A percentile compares a stretch with the other conserved stretches of the same genome.
Conservation (phyloP, 2,113 vertebrate species). For the Phycodurus eques region DNA sequence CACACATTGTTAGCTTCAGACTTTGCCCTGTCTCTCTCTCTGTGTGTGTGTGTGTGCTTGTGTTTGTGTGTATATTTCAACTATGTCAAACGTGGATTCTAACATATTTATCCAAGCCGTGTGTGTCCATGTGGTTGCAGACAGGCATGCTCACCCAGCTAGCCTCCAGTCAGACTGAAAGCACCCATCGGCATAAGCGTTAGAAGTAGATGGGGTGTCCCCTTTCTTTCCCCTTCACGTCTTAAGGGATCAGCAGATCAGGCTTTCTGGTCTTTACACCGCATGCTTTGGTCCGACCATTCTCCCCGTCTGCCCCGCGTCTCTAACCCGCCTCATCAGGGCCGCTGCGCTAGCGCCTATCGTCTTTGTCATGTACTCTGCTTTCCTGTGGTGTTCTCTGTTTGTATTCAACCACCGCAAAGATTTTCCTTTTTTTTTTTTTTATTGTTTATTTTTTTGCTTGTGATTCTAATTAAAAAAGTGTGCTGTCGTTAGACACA, state of each 20-base stretch:
- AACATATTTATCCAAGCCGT: slow-evolving; percentile 49
- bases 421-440: slow-evolving; percentile 68
- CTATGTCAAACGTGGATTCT: slow-evolving; percentile 47
- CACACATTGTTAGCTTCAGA: slow-evolving; percentile 64
- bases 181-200: slow-evolving; percentile 40
- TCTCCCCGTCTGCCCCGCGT: slow-evolving; percentile 25
- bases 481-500: slow-evolving; percentile 73
- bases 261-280: slow-evolving; percentile 43
- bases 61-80: slow-evolving; percentile 47
- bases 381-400: slow-evolving; percentile 57
- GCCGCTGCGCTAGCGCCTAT: slow-evolving; percentile 30
- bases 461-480: slow-evolving; percentile 79
- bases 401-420: slow-evolving; percentile 66
- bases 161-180: slow-evolving; percentile 56
- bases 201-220: slow-evolving; percentile 27
- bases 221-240: slow-evolving; percentile 31
- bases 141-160: slow-evolving; percentile 51
- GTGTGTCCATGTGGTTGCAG: slow-evolving; percentile 38
- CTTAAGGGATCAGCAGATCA: slow-evolving; percentile 42
- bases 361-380: slow-evolving; percentile 47
- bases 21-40: slow-evolving; percentile 46
- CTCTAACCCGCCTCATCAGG: slow-evolving; percentile 42
- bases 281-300: slow-evolving; percentile 67
- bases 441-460: slow-evolving; percentile 59
- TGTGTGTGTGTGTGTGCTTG: slow-evolving; percentile 30